phyloP scores from a whole-genome alignment of 23 tunicate genomes.

The Ascidia mentula region DNA sequence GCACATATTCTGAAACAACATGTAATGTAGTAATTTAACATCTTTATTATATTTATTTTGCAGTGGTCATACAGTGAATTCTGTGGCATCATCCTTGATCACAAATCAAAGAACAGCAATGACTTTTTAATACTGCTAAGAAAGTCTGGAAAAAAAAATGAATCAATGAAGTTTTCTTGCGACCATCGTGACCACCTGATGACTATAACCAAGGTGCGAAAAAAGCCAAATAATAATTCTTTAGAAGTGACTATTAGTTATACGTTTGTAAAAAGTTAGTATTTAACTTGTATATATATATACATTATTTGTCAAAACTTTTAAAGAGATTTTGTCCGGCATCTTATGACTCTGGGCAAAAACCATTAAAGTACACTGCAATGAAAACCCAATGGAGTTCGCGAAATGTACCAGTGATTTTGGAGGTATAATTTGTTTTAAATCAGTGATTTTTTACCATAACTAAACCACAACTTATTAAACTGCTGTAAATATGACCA shows the following conservation, averaged over 20 bases:
- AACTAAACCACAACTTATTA: too few relatives aligned
- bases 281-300: too few relatives aligned
- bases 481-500: too few relatives aligned
- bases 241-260: too few relatives aligned
- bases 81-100: conserved; percentile 86
- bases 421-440: conserved; percentile 46
- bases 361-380: conserved; percentile 66
- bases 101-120: conserved; percentile 80
- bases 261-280: too few relatives aligned
- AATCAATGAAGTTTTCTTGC: conserved; percentile 90
- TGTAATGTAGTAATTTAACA: not conserved
- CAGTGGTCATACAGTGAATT: conserved; percentile 94
- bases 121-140: conserved; percentile 79
- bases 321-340: conserved; percentile 68
- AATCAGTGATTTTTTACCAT: too few relatives aligned
- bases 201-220: conserved; percentile 85
- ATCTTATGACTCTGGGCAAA: conserved; percentile 70
- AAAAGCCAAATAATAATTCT: too few relatives aligned
- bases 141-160: conserved; percentile 91
- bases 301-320: too few relatives aligned
- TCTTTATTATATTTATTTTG: not conserved
- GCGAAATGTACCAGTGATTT: conserved; percentile 48
- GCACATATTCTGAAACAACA: too few relatives aligned
- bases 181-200: conserved; percentile 80
- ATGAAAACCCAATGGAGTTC: conserved; percentile 88